phyloP scores from a whole-genome alignment of 2,888 invertebrate genomes.

The Philaethria dido region DNA sequence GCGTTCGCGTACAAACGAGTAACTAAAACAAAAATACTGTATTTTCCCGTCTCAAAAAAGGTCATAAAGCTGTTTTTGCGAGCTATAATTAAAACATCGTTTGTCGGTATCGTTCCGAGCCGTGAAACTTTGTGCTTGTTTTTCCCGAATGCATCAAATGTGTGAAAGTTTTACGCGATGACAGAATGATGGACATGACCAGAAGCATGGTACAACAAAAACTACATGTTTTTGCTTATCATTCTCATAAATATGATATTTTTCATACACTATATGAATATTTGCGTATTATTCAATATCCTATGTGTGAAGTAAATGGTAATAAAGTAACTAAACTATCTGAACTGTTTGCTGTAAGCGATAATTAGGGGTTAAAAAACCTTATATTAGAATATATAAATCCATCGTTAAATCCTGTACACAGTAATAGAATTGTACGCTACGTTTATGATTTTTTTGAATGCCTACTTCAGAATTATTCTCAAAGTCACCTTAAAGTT shows the following conservation, averaged over 20 bases:
- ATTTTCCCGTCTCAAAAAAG: slow-evolving; percentile 34
- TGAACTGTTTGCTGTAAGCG: too few relatives aligned
- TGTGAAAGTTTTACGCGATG: slow-evolving; percentile 43
- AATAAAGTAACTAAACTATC: too few relatives aligned
- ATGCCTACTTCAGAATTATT: neutral
- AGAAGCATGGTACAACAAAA: slow-evolving; percentile 19
- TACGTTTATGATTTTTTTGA: slow-evolving; percentile 2
- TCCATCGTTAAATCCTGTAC: too few relatives aligned
- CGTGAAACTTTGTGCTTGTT: slow-evolving; percentile 39
- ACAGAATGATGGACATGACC: slow-evolving; percentile 44
- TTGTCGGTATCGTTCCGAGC: slow-evolving; percentile 37
- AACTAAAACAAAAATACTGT: slow-evolving; percentile 23
- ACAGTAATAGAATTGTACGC: too few relatives aligned
- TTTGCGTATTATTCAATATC: neutral
- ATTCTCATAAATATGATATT: neutral
- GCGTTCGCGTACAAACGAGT: slow-evolving; percentile 16
- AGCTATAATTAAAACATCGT: slow-evolving; percentile 45
- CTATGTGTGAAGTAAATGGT: neutral
- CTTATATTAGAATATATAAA: too few relatives aligned
- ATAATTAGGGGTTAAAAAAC: too few relatives aligned
- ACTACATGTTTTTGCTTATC: slow-evolving; percentile 20
- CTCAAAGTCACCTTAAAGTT: slow-evolving; percentile 35
- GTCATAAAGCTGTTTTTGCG: slow-evolving; percentile 37
- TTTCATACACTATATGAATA: neutral
- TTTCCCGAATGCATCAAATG: slow-evolving; percentile 45